Evolutionary conservation across 2,888 invertebrate genomes (phyloP), one percentile per base, ranked within the genome.

Genomic region (Pollenia amentaria): DNA sequence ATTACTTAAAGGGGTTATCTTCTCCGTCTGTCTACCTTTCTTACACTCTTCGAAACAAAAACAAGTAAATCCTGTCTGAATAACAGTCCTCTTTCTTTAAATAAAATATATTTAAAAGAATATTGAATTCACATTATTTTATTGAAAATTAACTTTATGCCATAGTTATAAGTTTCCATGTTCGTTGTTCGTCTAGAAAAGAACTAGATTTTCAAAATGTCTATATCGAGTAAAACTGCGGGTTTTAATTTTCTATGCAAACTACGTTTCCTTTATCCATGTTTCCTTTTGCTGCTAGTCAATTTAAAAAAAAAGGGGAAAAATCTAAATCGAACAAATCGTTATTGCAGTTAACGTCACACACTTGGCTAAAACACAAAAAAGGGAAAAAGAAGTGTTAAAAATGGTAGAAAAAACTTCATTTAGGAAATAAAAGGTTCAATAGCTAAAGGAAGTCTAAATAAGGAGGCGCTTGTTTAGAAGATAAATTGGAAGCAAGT

Each of bases 261-360:
- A 73, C 60, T 46, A 16, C 29, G 16, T 60, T 46, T 53, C 16
- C 70, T 55, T 53, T 70, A n/a, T 70, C 18, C 18, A 40, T 53
- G 16, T 44, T 53, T 29, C 9, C n/a, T 11, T 11, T 53, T 55
- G 18, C 12, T 21, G 21, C 42, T 38, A 55, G 10, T 55, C 18
- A n/a, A 42, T 55, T 14, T 14, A 12, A 16, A 53, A 16, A 53
- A 51, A 16, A 0, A 3, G 64, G 51, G 12, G 21, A 70, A 42
- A 57, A 46, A 16, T 38, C 1, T 46, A 73, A 64, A 21, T 55
- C 44, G 75, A 69, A 82, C 57, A 69, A 76, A 76, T 60, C 44
- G 62, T 51, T 82, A 46, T 29, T 62, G 16, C 62, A 70, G 62
- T 69, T 82, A 76, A 69, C 42, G 67, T 64, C 69, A 53, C 42